phyloP scores from a whole-genome alignment of 2,888 invertebrate genomes.

The Pachymerium ferrugineum region DNA sequence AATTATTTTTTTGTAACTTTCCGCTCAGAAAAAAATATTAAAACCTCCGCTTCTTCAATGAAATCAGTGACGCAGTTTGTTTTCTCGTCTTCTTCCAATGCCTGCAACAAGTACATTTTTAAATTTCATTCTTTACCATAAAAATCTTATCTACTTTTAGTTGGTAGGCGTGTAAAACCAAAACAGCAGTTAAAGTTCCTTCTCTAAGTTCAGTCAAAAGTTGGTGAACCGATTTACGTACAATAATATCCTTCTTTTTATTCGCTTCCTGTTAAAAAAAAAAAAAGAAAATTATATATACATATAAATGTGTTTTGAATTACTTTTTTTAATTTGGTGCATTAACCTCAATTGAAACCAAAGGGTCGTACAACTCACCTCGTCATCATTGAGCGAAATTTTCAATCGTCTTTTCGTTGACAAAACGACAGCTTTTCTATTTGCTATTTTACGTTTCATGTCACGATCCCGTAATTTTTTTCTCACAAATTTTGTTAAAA shows the following conservation, averaged over 20 bases:
- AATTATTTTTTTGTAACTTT: not conserved
- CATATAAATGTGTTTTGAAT: too few species aligned
- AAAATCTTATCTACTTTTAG: not conserved
- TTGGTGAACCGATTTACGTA: not conserved
- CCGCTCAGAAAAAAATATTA: not conserved
- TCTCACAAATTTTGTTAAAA: not conserved
- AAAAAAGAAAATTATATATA: too few species aligned
- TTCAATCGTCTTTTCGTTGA: not conserved
- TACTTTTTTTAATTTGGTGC: not conserved
- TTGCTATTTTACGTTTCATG: not conserved
- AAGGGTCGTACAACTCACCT: not conserved
- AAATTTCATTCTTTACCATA: too few species aligned
- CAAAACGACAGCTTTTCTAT: not conserved
- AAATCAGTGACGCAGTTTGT: conserved; percentile 13
- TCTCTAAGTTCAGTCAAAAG: not conserved
- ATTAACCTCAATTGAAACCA: not conserved
- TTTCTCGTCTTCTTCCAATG: conserved; percentile 10
- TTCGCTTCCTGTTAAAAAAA: not conserved
- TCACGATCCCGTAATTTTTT: not conserved
- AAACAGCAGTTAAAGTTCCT: not conserved
- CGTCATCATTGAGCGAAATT: not conserved
- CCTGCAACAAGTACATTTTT: too few species aligned
- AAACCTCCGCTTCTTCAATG: not conserved
- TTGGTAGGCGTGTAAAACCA: not conserved
- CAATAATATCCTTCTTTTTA: not conserved